Base-by-base conservation (phyloP, 2,888 invertebrate species). In the Odontocolon sp. region DNA sequence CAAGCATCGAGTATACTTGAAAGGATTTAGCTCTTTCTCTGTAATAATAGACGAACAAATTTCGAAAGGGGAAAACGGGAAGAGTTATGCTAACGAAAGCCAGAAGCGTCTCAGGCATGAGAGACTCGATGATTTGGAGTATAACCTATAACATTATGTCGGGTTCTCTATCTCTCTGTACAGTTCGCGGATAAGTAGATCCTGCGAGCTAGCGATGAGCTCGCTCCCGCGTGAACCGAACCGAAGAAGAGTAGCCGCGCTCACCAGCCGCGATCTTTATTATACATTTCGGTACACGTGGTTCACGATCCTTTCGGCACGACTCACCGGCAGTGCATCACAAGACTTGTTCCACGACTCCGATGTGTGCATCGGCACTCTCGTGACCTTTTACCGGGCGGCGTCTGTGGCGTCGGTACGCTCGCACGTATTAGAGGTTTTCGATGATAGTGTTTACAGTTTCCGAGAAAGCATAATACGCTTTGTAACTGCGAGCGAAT, bases 361-460 rank as follows among this genome's bases (percentile, higher is more conserved):
- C 21, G 50, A 45, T 54, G 42, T 45, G 31, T 38, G 54, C 45
- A 56, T 67, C 67, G 75, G 67, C 68, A 64, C 72, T 57, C 63
- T 77, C 68, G 77, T 77, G 77, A 72, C 77, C 77, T 77, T 77
- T 77, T 72, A 36, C 77, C 77, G 77, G 77, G 77, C 68, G 77
- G 77, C 63, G 63, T 47, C 33, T 33, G 71, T 63, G 76, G 75
- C 59, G 76, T 64, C 77, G 76, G 67, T 67, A 59, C 61, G 75
- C 79, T 79, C 74, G 71, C 73, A 72, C 79, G 68, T 77, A 77
- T 77, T 72, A 77, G 77, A 77, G 72, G 72, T 68, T 68, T 77
- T 77, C 80, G 79, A 80, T 80, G 75, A 80, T 79, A 77, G 80
- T 80, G 75, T 80, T 80, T 80, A 80, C 79, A 77, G 77, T 79